phyloP scores from a whole-genome alignment of 2,113 vertebrate genomes.

The Paraplagusia blochii region DNA sequence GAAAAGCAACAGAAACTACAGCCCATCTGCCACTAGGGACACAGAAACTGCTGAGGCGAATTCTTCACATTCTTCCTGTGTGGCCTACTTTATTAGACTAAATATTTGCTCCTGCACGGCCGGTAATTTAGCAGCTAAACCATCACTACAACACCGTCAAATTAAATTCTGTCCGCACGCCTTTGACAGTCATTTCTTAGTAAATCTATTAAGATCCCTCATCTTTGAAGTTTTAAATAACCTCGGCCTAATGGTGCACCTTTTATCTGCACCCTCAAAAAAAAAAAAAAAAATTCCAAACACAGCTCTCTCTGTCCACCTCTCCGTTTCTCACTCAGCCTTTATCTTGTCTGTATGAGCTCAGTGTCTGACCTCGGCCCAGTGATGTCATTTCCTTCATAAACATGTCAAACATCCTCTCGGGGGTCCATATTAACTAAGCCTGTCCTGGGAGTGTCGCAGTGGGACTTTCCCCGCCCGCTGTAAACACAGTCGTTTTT shows the following conservation, averaged over 20 bases:
- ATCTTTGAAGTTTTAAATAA: conserved; percentile 38
- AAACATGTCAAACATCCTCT: conserved; percentile 69
- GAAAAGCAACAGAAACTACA: neutral
- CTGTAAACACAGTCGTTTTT: too few relatives aligned
- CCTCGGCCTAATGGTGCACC: conserved; percentile 31
- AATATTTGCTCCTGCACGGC: conserved; percentile 3
- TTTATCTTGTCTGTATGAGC: conserved; percentile 67
- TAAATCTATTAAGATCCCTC: conserved; percentile 4
- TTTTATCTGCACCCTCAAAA: conserved; percentile 19
- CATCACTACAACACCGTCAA: neutral
- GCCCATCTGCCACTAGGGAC: neutral
- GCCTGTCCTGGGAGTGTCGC: conserved; percentile 46
- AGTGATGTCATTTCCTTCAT: conserved; percentile 71
- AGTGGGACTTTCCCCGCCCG: conserved; percentile 16
- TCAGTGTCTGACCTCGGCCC: conserved; percentile 58
- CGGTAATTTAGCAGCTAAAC: neutral
- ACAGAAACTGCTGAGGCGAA: neutral
- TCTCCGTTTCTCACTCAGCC: conserved; percentile 8
- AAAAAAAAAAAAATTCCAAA: too few relatives aligned
- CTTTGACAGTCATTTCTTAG: conserved; percentile 4
- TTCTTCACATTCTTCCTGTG: neutral
- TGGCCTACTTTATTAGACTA: neutral
- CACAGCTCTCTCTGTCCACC: conserved; percentile 11
- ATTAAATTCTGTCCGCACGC: conserved; percentile 5
- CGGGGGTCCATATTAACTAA: conserved; percentile 51